These are phyloP conservation scores for Tipula helvola DNA, from an alignment of 2,888 invertebrate species.

Conservation along the genomic window DNA sequence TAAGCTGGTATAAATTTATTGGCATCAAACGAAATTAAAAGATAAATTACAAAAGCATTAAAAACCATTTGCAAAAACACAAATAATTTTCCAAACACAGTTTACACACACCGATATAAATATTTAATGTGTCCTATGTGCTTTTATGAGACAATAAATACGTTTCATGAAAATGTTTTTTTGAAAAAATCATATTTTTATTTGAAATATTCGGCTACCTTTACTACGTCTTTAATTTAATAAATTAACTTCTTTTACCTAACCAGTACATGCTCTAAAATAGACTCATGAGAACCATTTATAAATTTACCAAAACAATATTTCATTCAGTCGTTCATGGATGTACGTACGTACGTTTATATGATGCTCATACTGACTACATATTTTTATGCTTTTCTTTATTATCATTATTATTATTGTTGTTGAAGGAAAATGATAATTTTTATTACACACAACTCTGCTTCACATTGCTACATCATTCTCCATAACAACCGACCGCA, in stretches of 20 bases:
- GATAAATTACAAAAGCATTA: neutral
- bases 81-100: neutral
- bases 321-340: neutral
- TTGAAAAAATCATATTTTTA: neutral
- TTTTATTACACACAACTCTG: neutral
- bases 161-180: neutral
- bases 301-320: neutral
- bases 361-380: neutral
- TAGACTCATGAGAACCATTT: slow-evolving; percentile 4
- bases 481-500: neutral
- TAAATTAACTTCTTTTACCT: neutral
- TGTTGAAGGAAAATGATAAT: neutral
- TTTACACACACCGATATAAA: neutral
- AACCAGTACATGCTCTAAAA: neutral
- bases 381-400: neutral
- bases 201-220: neutral
- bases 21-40: neutral
- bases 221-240: neutral
- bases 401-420: neutral
- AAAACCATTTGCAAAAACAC: neutral
- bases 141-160: neutral
- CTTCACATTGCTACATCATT: neutral
- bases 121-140: neutral
- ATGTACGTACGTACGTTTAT: neutral
- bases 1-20: neutral